Percentiles rank a stretch among this genome's conserved stretches.
Conservation (phyloP, 2,888 invertebrate species). For the Cheilosia variabilis region DNA sequence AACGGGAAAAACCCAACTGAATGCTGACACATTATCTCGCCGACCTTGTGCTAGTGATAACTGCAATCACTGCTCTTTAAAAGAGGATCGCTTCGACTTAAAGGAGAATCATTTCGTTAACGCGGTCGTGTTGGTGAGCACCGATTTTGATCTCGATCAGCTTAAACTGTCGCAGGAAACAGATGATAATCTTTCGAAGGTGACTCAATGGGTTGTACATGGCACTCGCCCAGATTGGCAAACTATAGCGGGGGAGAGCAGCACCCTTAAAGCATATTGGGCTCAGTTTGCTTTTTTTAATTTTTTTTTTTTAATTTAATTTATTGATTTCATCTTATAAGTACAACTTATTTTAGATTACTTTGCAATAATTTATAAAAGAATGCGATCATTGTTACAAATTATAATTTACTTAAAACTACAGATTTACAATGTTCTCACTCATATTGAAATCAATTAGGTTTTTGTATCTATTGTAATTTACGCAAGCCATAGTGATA, state of each 20-base stretch:
- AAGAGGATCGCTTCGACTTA: constrained; percentile 4
- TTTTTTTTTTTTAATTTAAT: too few relatives aligned
- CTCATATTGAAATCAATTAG: too few relatives aligned
- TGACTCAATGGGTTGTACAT: not conserved
- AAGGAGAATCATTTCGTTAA: not conserved
- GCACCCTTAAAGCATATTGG: constrained; percentile 25
- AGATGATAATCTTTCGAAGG: too few relatives aligned
- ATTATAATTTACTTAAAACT: too few relatives aligned
- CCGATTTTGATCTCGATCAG: constrained; percentile 3
- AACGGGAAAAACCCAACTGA: not conserved
- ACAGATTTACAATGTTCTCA: too few relatives aligned
- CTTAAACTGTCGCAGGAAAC: not conserved
- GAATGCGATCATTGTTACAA: too few relatives aligned
- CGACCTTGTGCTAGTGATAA: constrained; percentile 3
- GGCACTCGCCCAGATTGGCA: constrained; percentile 6
- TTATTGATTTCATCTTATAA: too few relatives aligned
- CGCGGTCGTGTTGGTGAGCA: not conserved
- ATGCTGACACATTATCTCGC: constrained; percentile 9
- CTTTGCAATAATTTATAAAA: too few relatives aligned
- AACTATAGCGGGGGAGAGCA: not conserved
- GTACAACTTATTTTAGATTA: too few relatives aligned
- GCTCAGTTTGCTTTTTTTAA: constrained; percentile 30
- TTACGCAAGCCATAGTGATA: too few relatives aligned
- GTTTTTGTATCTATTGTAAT: too few relatives aligned
- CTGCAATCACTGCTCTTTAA: not conserved